phyloP scores from a whole-genome alignment of 2,797 vertebrate species.

The Chelonia mydas region DNA sequence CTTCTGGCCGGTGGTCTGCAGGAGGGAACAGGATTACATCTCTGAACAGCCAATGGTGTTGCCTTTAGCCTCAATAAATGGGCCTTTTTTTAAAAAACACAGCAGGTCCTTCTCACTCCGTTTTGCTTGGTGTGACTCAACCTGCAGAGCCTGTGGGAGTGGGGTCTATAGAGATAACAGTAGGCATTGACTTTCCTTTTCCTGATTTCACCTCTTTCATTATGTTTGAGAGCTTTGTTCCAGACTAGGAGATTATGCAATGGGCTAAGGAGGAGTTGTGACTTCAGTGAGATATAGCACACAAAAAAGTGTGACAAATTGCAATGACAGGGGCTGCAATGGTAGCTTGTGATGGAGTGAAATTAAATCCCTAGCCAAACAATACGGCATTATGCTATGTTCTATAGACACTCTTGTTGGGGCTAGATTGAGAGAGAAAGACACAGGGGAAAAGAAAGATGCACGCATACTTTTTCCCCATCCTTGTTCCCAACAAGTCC shows the following conservation, averaged over 20 bases:
- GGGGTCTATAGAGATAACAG: constrained; percentile 72
- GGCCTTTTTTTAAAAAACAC: constrained; percentile 44
- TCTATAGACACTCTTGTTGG: constrained; percentile 86
- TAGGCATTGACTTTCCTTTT: constrained; percentile 76
- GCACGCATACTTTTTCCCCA: constrained; percentile 67
- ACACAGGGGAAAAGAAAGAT: constrained; percentile 69
- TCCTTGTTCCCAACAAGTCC: constrained; percentile 44
- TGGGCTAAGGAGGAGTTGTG: constrained; percentile 68
- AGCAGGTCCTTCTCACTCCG: constrained; percentile 69
- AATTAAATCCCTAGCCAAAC: constrained; percentile 83
- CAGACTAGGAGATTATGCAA: constrained; percentile 80
- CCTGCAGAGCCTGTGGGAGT: constrained; percentile 67
- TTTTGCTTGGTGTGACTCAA: constrained; percentile 66
- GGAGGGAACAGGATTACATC: constrained; percentile 72
- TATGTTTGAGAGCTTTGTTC: constrained; percentile 80
- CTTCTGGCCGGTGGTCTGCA: constrained; percentile 74
- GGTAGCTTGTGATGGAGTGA: constrained; percentile 85
- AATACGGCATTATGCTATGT: constrained; percentile 82
- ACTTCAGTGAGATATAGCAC: constrained; percentile 84
- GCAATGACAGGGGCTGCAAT: constrained; percentile 82
- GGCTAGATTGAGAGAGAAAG: constrained; percentile 82
- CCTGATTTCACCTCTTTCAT: constrained; percentile 79
- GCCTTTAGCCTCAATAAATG: constrained; percentile 67
- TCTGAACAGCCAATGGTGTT: constrained; percentile 74
- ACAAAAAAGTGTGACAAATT: constrained; percentile 87